Conservation (phyloP, 2,797 vertebrate genomes). For the Carcharodon carcharias region DNA sequence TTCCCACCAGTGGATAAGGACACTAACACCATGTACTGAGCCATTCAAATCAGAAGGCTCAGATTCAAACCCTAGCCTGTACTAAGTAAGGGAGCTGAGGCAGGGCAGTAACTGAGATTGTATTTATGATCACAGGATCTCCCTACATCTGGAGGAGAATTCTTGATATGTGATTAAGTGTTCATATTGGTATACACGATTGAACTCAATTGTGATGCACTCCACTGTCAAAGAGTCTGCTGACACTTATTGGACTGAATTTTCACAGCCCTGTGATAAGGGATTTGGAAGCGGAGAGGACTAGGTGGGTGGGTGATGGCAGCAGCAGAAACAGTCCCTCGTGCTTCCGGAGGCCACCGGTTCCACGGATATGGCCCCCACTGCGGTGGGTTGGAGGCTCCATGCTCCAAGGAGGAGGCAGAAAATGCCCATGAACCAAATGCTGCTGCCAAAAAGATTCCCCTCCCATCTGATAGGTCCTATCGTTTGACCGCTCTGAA, state of each 20-base stretch:
- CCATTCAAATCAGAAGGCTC: background rate
- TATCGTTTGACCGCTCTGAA: background rate
- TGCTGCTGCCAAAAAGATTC: background rate
- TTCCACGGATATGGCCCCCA: background rate
- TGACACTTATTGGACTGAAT: background rate
- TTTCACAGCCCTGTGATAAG: too few relatives aligned
- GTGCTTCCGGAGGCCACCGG: too few relatives aligned
- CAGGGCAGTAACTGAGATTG: background rate
- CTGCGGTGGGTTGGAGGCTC: background rate
- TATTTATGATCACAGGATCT: background rate
- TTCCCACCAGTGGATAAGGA: background rate
- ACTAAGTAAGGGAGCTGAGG: background rate
- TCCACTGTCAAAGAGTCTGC: background rate
- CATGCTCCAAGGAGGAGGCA: background rate
- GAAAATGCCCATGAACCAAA: background rate
- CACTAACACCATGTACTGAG: background rate
- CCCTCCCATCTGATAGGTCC: too few relatives aligned
- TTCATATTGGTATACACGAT: background rate
- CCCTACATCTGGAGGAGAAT: background rate
- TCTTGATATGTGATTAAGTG: background rate
- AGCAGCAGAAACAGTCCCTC: background rate
- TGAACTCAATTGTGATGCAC: background rate
- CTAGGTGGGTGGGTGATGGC: background rate
- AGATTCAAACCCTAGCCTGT: background rate
- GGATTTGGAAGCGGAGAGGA: background rate